Evolutionary conservation across 2,797 vertebrate genomes (phyloP).

Genomic region (Artibeus jamaicensis): DNA sequence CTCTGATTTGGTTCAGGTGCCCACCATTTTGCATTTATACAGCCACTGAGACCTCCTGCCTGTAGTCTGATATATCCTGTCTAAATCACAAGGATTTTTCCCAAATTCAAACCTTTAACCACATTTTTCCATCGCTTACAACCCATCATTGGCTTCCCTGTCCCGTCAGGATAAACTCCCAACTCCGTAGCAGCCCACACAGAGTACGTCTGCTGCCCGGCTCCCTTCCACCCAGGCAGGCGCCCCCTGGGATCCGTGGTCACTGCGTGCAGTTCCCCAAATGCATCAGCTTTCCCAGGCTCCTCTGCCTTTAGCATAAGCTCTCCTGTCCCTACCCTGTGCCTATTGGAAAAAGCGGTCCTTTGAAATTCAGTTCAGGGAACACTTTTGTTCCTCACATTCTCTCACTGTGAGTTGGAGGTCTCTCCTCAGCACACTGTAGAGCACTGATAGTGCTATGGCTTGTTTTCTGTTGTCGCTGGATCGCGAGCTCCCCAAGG

Average conservation of each 20-base stretch:
- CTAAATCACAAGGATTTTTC: background rate
- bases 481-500: background rate
- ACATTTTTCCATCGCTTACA: background rate
- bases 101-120: background rate
- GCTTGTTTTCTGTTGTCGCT: background rate
- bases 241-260: background rate
- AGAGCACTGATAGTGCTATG: background rate
- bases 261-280: background rate
- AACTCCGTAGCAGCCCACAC: background rate
- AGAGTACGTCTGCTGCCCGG: background rate
- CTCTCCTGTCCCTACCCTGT: background rate
- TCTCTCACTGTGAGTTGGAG: background rate
- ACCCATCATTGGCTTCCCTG: background rate
- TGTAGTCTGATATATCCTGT: background rate
- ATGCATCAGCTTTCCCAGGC: background rate
- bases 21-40: background rate
- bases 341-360: background rate
- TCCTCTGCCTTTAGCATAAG: background rate
- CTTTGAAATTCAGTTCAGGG: conserved; percentile 17
- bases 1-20: background rate
- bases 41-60: background rate
- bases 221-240: background rate
- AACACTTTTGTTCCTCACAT: background rate
- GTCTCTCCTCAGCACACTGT: background rate
- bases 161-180: background rate